Base-by-base conservation (phyloP, 2,888 invertebrate species). In the Acleris cristana region DNA sequence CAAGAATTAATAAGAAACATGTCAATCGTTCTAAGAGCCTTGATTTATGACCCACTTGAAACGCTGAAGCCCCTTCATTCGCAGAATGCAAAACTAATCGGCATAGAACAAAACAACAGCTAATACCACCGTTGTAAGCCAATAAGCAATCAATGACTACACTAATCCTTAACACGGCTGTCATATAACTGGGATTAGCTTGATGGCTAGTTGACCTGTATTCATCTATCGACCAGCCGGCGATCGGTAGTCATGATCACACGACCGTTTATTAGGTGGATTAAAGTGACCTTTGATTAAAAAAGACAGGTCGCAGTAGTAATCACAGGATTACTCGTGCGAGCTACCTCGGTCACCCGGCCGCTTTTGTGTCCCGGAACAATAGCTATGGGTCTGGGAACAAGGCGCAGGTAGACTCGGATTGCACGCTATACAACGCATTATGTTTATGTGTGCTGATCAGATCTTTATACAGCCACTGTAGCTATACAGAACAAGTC, bases 281-380 rank as follows among this genome's bases (percentile, higher is more conserved):
- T 48, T 48, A 18, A 48, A 48, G 16, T 18, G 16, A 48, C 40
- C 62, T 23, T 62, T 62, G 48, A 60, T 49, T 21, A 21, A 40
- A 14, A 59, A 61, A 26, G 45, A 44, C 52, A 53, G 62, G 53
- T 53, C 66, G 30, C 59, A 40, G 44, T 40, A 61, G 66, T 57
- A 67, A 67, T 67, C 66, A 44, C 21, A 18, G 53, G 53, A 62
- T 67, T 86, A 86, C 84, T 85, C 85, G 84, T 76, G 56, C 55
- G 56, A 52, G 10, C 52, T 34, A 62, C 62, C 66, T 70, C 72
- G 79, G 73, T 79, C 82, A 84, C 77, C 81, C 73, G 66, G 71
- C 76, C 73, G 75, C 80, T 82, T 81, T 83, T 84, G 77, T 78
- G 81, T 83, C 82, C 79, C 83, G 76, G 76, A 81, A 88, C 87